Evolutionary conservation across 1,140 invertebrate genomes (phyloP).

Genomic region (Pissodes strobi): DNA sequence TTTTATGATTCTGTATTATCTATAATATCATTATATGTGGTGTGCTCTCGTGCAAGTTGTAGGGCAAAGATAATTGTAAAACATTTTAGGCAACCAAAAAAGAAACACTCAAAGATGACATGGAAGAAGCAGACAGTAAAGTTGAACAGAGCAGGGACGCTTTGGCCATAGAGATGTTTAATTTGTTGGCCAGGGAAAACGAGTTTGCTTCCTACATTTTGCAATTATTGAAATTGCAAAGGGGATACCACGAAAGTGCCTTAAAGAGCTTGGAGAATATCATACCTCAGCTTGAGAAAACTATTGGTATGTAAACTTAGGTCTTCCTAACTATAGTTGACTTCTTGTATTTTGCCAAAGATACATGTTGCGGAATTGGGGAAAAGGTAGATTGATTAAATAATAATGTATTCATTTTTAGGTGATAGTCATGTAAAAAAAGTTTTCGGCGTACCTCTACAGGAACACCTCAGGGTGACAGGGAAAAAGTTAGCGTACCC

Average conservation of each 20-base stretch:
- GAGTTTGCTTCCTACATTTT: conserved; percentile 80
- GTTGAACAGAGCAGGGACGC: conserved; percentile 86
- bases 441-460: conserved; percentile 82
- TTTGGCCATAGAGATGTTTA: conserved; percentile 89
- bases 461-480: conserved; percentile 83
- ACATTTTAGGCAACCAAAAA: conserved; percentile 57
- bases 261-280: conserved; percentile 74
- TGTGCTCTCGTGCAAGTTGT: too few species aligned
- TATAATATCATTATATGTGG: too few species aligned
- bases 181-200: conserved; percentile 83
- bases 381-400: neutral
- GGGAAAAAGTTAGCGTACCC: conserved; percentile 80
- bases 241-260: conserved; percentile 79
- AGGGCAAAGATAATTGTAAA: too few species aligned
- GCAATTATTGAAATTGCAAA: conserved; percentile 83
- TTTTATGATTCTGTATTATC: too few species aligned
- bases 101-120: conserved; percentile 77
- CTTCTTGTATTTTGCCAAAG: neutral
- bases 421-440: conserved; percentile 80
- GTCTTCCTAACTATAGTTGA: neutral
- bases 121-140: conserved; percentile 85
- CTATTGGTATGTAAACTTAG: conserved; percentile 75
- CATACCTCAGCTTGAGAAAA: conserved; percentile 77
- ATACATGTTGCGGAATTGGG: neutral
- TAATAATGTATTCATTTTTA: conserved; percentile 46